Conservation (phyloP, 2,888 invertebrate genomes). For the Melanargia galathea region DNA sequence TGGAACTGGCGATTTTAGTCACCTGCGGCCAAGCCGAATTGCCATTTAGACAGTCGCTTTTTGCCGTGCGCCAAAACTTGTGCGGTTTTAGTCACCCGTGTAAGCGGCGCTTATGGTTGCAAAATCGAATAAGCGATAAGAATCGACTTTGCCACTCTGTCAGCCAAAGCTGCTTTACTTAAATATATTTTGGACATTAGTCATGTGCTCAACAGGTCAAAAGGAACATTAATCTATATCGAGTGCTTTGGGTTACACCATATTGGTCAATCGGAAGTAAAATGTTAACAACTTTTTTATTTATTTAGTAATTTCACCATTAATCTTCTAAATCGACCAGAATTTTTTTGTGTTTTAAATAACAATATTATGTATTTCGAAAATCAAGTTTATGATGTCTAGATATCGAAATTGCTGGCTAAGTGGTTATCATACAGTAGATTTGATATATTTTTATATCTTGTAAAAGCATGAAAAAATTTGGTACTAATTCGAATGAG, state of each 20-base stretch:
- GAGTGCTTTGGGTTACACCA: background rate
- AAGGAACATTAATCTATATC: slow-evolving; percentile 10
- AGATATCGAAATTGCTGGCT: background rate
- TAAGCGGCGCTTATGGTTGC: no score
- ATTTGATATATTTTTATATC: no score
- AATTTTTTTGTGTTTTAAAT: no score
- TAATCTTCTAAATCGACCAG: background rate
- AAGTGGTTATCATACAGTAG: background rate
- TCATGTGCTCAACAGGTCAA: slow-evolving; percentile 13
- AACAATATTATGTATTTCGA: background rate
- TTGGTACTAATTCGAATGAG: no score
- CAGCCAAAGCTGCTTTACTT: slow-evolving; percentile 7
- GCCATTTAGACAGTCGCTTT: no score
- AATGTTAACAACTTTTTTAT: slow-evolving; percentile 14
- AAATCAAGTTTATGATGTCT: background rate
- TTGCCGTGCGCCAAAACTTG: no score
- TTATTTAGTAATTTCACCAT: background rate
- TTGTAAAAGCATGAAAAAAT: no score
- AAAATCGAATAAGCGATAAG: slow-evolving; percentile 11
- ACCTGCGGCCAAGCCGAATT: no score
- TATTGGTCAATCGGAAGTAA: slow-evolving; percentile 13
- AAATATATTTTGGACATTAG: slow-evolving; percentile 13
- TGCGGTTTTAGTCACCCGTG: no score
- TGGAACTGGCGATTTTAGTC: no score
- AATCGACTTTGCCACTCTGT: slow-evolving; percentile 12